Conservation (phyloP, 2,888 invertebrate species). For the Mythimna lalbum region DNA sequence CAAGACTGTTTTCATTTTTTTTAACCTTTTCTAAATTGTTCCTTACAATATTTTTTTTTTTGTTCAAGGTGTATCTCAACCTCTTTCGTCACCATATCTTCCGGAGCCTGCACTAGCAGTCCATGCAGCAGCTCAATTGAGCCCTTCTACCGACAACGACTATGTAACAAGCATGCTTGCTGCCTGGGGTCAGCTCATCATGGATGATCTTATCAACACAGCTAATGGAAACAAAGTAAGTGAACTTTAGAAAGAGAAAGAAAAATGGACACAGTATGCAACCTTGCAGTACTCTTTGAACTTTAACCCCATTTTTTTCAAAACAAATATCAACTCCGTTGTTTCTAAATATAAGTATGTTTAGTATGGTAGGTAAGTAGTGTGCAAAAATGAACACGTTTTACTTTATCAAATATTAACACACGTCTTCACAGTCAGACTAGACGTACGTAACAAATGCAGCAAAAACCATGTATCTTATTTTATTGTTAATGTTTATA, state of each 20-base stretch:
- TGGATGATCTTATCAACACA: slow-evolving; percentile 93
- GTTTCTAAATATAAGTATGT: slow-evolving; percentile 14
- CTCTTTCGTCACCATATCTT: slow-evolving; percentile 89
- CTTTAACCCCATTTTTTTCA: background rate
- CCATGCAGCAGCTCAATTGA: slow-evolving; percentile 89
- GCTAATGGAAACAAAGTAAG: slow-evolving; percentile 90
- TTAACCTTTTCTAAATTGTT: background rate
- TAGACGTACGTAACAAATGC: slow-evolving; percentile 5
- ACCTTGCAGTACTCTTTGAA: slow-evolving; percentile 50
- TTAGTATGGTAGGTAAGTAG: too few relatives aligned
- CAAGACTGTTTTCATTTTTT: background rate
- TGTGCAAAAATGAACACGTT: slow-evolving; percentile 21
- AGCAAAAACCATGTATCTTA: slow-evolving; percentile 27
- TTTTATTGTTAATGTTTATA: slow-evolving; percentile 17
- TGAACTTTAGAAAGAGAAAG: slow-evolving; percentile 16
- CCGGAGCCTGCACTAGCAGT: slow-evolving; percentile 92
- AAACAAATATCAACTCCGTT: background rate
- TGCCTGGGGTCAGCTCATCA: slow-evolving; percentile 94
- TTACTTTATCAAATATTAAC: slow-evolving; percentile 21
- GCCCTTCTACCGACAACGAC: slow-evolving; percentile 91
- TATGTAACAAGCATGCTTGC: slow-evolving; percentile 95
- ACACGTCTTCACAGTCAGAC: slow-evolving; percentile 12
- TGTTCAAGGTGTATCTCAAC: slow-evolving; percentile 77
- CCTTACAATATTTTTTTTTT: background rate
- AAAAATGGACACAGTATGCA: slow-evolving; percentile 31